A percentile compares a stretch with the other conserved stretches of the same genome.
Conservation (phyloP, 2,113 vertebrate genomes). For the Callipepla californica region DNA sequence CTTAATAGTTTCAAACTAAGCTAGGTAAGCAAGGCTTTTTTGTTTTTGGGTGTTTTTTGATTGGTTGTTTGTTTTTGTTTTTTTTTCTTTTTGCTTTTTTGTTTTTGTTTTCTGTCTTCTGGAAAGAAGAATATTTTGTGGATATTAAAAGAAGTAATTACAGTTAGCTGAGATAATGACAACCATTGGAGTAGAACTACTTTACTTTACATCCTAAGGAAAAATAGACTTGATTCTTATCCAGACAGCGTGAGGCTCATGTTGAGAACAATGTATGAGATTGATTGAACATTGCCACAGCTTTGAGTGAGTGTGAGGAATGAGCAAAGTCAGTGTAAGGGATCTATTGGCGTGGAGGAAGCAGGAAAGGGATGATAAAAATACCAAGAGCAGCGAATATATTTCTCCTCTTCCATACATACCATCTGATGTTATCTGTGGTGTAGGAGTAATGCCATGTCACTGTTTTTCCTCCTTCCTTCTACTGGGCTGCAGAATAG, state of each 20-base stretch:
- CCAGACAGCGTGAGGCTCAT: not conserved
- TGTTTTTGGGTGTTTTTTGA: not conserved
- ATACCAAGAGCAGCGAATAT: not conserved
- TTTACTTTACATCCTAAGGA: constrained; percentile 3
- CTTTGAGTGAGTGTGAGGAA: not conserved
- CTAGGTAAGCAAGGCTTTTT: not conserved
- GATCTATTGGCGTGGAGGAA: not conserved
- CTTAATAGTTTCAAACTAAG: not conserved
- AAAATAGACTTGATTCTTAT: constrained; percentile 1
- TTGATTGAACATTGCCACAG: not conserved
- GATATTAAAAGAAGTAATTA: constrained; percentile 66
- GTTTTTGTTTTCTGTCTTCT: not conserved
- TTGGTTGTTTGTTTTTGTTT: too few species aligned
- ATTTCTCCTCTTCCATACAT: not conserved
- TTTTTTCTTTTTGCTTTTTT: too few species aligned
- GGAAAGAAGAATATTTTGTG: constrained; percentile 42
- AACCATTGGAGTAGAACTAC: constrained; percentile 5
- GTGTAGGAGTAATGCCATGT: not conserved
- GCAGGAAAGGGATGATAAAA: not conserved
- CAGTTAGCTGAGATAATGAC: constrained; percentile 62
- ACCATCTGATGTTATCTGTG: not conserved
- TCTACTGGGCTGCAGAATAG: not conserved
- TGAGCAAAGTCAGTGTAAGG: not conserved
- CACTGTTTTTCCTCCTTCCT: not conserved
- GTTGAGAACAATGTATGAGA: not conserved